Percentiles rank a stretch among this genome's conserved stretches.
These are phyloP conservation scores for sheep (Ovis aries) DNA, from an alignment of 2,113 vertebrate genomes.

Conservation along the genomic window DNA sequence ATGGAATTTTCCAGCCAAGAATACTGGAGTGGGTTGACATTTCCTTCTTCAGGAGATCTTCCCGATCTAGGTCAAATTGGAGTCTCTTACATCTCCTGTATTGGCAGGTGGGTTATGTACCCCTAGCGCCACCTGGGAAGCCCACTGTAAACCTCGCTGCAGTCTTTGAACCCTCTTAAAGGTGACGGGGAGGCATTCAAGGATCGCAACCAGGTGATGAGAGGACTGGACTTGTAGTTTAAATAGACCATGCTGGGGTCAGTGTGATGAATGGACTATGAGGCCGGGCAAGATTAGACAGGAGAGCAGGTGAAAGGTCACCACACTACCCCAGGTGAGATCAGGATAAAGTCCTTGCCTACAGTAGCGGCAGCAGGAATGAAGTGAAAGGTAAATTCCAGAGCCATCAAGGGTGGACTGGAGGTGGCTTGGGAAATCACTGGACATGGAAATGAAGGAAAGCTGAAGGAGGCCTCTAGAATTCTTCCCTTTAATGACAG, in stretches of 20 bases:
- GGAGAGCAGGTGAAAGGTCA: not conserved
- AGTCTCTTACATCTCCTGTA: not conserved
- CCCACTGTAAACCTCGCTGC: not conserved
- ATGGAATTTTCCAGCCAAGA: not conserved
- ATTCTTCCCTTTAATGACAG: not conserved
- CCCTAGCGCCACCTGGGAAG: not conserved
- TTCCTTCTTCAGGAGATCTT: not conserved
- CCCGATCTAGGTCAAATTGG: accelerated
- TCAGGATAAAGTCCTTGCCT: not conserved
- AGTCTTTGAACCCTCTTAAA: not conserved
- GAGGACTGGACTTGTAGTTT: not conserved
- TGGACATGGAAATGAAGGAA: not conserved
- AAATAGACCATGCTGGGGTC: not conserved
- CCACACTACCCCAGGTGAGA: not conserved
- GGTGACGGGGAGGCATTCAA: not conserved
- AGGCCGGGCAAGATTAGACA: not conserved
- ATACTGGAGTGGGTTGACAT: not conserved
- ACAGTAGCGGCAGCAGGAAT: not conserved
- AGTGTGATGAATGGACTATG: not conserved
- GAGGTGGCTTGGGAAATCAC: not conserved
- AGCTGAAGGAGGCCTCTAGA: not conserved
- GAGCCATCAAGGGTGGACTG: not conserved
- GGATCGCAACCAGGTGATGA: not conserved
- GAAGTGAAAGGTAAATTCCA: not conserved
- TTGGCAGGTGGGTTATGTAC: not conserved